Percentiles rank a stretch among this genome's conserved stretches.
phyloP scores from a whole-genome alignment of 2,888 invertebrate genomes.

The Hololepta plana region DNA sequence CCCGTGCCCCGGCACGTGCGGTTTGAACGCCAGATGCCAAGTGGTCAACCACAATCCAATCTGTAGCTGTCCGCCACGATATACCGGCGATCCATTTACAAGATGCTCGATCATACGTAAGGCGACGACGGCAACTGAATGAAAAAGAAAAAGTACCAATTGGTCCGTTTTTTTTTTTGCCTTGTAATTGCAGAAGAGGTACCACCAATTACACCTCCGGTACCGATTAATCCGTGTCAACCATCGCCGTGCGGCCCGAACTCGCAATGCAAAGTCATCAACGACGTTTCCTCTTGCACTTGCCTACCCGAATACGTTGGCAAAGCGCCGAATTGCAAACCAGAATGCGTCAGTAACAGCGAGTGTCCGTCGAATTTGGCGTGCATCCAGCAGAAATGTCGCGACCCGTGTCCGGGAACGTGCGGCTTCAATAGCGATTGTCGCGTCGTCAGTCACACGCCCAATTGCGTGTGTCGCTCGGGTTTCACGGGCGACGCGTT shows the following conservation, averaged over 20 bases:
- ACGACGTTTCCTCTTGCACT: conserved; percentile 45
- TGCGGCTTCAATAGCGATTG: conserved; percentile 38
- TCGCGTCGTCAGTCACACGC: conserved; percentile 35
- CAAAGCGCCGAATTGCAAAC: conserved; percentile 52
- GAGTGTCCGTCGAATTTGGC: conserved; percentile 51
- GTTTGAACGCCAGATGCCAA: conserved; percentile 48
- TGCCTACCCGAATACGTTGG: conserved; percentile 57
- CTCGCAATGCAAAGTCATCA: conserved; percentile 44
- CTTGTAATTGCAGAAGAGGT: conserved; percentile 12
- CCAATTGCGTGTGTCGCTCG: conserved; percentile 36
- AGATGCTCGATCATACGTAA: conserved; percentile 29
- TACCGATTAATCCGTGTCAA: conserved; percentile 32
- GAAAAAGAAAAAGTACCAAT: too few species aligned
- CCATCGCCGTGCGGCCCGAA: conserved; percentile 45
- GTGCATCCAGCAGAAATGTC: conserved; percentile 57
- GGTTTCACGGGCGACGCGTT: conserved; percentile 41
- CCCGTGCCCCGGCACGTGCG: conserved; percentile 62
- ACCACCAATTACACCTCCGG: conserved; percentile 13
- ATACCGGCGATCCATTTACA: conserved; percentile 51
- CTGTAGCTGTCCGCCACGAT: conserved; percentile 44
- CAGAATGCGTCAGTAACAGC: conserved; percentile 58
- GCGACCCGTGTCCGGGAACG: conserved; percentile 43
- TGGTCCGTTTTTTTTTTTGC: too few species aligned
- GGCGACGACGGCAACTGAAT: too few species aligned
- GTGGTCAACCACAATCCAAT: conserved; percentile 59